Evolutionary conservation across 2,113 vertebrate genomes (phyloP).

Genomic region (Pterocles orientalis): DNA sequence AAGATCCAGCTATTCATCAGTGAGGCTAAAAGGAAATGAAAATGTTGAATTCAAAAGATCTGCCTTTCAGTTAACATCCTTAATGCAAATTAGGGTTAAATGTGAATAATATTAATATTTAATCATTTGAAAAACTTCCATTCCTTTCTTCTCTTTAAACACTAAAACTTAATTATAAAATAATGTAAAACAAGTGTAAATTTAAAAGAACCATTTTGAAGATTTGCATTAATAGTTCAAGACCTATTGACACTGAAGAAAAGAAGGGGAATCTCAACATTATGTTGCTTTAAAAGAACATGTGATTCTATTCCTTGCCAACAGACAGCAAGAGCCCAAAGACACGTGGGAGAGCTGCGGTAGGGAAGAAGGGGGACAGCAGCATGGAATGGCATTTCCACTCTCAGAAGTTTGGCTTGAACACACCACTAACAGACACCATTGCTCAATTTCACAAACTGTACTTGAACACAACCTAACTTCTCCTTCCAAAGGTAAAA

Average conservation of each 20-base stretch:
- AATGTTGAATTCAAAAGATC: constrained; percentile 52
- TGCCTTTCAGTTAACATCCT: constrained; percentile 53
- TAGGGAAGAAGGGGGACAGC: neutral
- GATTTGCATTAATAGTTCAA: constrained; percentile 49
- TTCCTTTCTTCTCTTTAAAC: constrained; percentile 57
- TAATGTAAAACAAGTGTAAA: constrained; percentile 69
- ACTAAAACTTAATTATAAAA: constrained; percentile 62
- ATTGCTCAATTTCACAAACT: neutral
- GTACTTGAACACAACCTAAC: neutral
- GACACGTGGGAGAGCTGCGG: neutral
- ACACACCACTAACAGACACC: neutral
- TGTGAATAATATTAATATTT: constrained; percentile 70
- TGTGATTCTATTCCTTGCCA: neutral
- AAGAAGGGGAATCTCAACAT: constrained; percentile 43
- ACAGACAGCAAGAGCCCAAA: neutral
- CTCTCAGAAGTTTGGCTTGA: neutral
- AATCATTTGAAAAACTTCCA: constrained; percentile 51
- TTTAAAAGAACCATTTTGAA: constrained; percentile 59
- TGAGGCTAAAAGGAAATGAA: constrained; percentile 59
- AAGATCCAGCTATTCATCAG: constrained; percentile 68
- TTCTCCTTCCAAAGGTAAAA: neutral
- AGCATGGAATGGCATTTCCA: neutral
- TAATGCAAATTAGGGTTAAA: constrained; percentile 73
- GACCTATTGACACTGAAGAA: constrained; percentile 31
- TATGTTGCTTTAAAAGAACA: neutral